Evolutionary conservation across 2,888 invertebrate genomes (phyloP).

Genomic region (Hydraecia micacea): DNA sequence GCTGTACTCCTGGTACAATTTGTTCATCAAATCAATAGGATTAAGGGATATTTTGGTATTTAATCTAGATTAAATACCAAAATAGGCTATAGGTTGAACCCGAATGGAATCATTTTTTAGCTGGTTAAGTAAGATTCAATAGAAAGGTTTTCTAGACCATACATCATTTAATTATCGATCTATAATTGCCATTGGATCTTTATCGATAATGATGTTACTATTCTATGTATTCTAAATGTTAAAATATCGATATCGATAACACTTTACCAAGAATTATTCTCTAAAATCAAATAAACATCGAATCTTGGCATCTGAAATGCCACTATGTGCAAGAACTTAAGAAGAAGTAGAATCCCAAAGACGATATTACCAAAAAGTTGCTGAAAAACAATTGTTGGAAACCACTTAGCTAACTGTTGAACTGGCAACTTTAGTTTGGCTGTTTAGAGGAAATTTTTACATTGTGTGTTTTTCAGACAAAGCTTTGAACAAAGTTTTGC

Average conservation of each 20-base stretch:
- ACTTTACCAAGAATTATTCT: background rate
- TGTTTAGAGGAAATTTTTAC: background rate
- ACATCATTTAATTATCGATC: background rate
- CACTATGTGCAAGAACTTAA: background rate
- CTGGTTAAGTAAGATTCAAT: slow-evolving; percentile 1
- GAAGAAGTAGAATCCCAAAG: background rate
- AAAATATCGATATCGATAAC: background rate
- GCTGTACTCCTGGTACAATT: slow-evolving; percentile 51
- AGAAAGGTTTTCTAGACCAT: background rate
- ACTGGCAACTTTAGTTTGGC: slow-evolving; percentile 15
- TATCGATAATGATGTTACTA: slow-evolving; percentile 3
- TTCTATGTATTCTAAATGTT: background rate
- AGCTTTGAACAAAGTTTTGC: background rate
- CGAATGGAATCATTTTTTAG: background rate
- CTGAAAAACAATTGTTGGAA: slow-evolving; percentile 7
- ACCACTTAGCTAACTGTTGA: slow-evolving; percentile 10
- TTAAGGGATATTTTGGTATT: background rate
- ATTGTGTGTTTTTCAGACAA: background rate
- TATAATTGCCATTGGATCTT: too few relatives aligned
- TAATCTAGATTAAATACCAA: slow-evolving; percentile 5
- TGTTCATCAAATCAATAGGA: slow-evolving; percentile 48
- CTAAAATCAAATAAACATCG: background rate
- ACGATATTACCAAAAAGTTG: slow-evolving; percentile 1
- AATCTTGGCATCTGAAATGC: background rate
- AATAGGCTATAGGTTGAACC: background rate